Evolutionary conservation across 2,797 vertebrate species (phyloP), one percentile per base, ranked within the genome.

Genomic region (Microcaecilia unicolor): DNA sequence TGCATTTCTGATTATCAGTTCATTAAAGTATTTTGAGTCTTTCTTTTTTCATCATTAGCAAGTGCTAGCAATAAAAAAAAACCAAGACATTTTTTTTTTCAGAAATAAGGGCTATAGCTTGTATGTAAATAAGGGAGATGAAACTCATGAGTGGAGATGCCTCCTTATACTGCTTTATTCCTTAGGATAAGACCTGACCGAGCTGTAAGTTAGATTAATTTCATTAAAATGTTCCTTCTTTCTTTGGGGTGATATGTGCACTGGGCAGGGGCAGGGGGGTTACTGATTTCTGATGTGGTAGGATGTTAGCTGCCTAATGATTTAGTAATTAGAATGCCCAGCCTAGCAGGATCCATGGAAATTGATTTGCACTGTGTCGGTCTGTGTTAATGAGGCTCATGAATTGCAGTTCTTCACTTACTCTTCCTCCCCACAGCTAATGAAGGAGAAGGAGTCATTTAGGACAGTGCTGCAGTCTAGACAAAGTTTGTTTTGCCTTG

Each of bases 161-260:
- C n/a, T n/a, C n/a, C n/a, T n/a, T n/a, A n/a, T n/a, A n/a, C n/a
- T n/a, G n/a, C n/a, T n/a, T n/a, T n/a, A n/a, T n/a, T n/a, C n/a
- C n/a, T n/a, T n/a, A n/a, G n/a, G n/a, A n/a, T n/a, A n/a, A n/a
- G n/a, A n/a, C n/a, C 48, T 31, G 16, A 55, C 42, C 31, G 42
- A 37, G 35, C 46, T 43, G 53, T 48, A 32, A 22, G 35, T 64
- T 40, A 33, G 24, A 42, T 52, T 44, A 30, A 37, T 67, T 70
- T 64, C 62, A 65, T 73, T 70, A 64, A 54, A 62, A 73, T 71
- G 69, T 58, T 49, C 46, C 66, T 64, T 44, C 55, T 69, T 72
- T 64, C 42, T 37, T 59, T 0, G 6, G n/a, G 41, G 18, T 47
- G 35, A 41, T 49, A 31, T 41, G 37, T 28, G n/a, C n/a, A n/a